Evolutionary conservation across 2,888 invertebrate genomes (phyloP), one percentile per base, ranked within the genome.

Genomic region (Drosophila lutescens): DNA sequence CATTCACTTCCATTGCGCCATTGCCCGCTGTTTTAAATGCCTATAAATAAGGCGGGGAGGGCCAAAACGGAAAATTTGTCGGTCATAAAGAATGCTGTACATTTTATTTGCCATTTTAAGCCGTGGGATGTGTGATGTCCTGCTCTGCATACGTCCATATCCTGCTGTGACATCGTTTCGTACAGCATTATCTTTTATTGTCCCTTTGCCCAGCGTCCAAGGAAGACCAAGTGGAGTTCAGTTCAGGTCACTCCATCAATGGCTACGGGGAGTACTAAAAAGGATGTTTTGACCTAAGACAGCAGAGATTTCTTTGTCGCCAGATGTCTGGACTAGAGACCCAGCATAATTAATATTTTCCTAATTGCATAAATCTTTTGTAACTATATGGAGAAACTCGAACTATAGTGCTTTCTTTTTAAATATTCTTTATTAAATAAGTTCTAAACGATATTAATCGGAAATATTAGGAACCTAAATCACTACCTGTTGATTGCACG

Each of bases 1-100:
- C 75, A 57, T 78, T 82, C 69, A 80, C 76, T 80, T 80, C 66
- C 80, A 82, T 87, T 77, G 70, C 57, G 67, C 62, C 78, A 67
- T 55, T 68, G 77, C 88, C 83, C 68, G 88, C 83, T 88, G 83
- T 80, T 84, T 71, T 76, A 87, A 88, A 86, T 63, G 74, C 80
- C 88, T 78, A 88, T 84, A 84, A 84, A 84, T 84, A 78, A 86
- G 80, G 34, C 36, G 17, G 59, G 43, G 40, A 49, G 12, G 38
- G 2, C n/a, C 12, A 9, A 10, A 47, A 26, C 54, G 54, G 44
- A 59, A 66, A 73, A 66, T 66, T 66, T 58, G 66, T 54, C 58
- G 53, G 58, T 66, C 58, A 53, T 44, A 56, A 47, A 65, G 63
- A 53, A 38, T 47, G 70, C 51, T 63, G 47, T 57, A 56, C 74